These are phyloP conservation scores for Boloria euphrosyne DNA, from an alignment of 2,888 invertebrate genomes.

Conservation along the genomic window DNA sequence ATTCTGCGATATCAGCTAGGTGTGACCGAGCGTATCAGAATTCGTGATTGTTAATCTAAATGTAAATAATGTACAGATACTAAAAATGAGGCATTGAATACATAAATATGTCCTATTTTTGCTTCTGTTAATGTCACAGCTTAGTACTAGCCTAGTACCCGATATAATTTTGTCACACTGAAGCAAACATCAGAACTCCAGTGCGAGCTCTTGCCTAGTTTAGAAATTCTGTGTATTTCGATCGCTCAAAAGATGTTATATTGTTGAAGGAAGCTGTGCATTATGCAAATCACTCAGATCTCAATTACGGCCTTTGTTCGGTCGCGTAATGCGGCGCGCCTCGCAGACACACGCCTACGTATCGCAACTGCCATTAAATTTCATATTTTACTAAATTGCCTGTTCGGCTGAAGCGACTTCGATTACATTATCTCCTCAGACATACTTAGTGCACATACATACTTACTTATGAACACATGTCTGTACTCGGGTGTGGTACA, in stretches of 20 bases:
- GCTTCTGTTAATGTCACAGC: no score
- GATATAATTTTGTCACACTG: no score
- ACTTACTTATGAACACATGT: background rate
- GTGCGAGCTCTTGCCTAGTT: no score
- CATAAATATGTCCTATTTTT: no score
- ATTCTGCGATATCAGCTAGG: no score
- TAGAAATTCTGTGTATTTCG: background rate
- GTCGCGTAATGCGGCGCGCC: conserved; percentile 17
- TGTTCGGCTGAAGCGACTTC: conserved; percentile 1
- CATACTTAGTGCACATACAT: background rate
- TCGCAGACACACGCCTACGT: conserved; percentile 11
- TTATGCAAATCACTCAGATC: conserved; percentile 47
- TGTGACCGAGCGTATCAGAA: no score
- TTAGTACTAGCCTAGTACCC: no score
- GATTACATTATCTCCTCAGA: background rate
- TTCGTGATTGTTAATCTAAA: no score
- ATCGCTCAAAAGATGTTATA: background rate
- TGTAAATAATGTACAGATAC: no score
- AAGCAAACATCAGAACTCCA: no score
- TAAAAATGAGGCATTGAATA: no score
- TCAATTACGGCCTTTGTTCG: conserved; percentile 35
- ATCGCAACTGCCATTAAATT: conserved; percentile 2
- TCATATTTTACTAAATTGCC: conserved; percentile 19
- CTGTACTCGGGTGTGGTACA: no score
- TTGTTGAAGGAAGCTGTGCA: conserved; percentile 25